These are phyloP conservation scores for Phylloscopus trochilus DNA, from an alignment of 2,113 vertebrate species.

Conservation along the genomic window DNA sequence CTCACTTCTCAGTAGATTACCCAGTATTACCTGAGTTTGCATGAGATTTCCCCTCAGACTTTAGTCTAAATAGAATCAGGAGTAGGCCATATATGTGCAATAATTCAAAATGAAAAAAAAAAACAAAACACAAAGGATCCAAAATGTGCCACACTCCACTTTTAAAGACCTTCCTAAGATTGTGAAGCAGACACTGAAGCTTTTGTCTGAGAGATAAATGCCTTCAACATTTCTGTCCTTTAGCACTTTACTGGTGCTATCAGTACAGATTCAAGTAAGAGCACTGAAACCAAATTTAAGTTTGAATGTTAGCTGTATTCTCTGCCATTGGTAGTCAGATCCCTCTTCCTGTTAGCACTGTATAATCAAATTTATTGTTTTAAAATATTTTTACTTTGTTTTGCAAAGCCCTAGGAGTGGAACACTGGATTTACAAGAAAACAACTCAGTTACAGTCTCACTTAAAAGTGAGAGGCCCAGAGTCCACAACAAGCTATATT, in stretches of 20 bases:
- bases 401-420: neutral
- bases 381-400: neutral
- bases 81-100: neutral
- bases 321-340: neutral
- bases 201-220: neutral
- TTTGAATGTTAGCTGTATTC: neutral
- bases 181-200: neutral
- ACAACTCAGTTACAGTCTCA: fast-evolving
- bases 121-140: neutral
- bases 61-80: neutral
- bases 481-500: fast-evolving
- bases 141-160: neutral
- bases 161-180: neutral
- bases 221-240: neutral
- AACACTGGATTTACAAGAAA: neutral
- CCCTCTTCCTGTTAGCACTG: neutral
- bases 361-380: neutral
- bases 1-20: neutral
- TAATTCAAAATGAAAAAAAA: neutral
- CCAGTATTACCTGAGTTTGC: neutral
- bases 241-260: neutral
- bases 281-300: neutral
- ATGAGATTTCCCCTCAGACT: neutral
- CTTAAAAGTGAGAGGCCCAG: neutral
- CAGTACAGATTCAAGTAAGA: neutral